These are phyloP conservation scores for Gallinago jamesoni DNA, from an alignment of 2,113 vertebrate species.

Conservation along the genomic window DNA sequence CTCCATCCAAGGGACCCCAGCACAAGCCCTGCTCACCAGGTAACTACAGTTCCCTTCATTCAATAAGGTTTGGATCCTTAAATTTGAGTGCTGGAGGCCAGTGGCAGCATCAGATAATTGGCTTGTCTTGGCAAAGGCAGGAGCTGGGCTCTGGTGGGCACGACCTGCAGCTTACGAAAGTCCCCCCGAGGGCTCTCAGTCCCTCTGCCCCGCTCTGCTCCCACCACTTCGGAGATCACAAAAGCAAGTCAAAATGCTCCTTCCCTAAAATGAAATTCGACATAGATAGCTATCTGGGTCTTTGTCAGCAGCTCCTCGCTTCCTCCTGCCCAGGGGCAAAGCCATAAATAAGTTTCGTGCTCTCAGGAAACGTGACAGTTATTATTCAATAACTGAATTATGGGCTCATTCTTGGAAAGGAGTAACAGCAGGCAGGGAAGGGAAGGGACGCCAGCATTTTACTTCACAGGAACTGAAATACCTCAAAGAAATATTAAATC, in stretches of 20 bases:
- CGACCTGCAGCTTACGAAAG: rapidly evolving
- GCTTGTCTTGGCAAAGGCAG: neutral
- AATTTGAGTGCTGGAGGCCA: neutral
- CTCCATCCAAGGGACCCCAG: neutral
- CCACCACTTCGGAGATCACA: neutral
- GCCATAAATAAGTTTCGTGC: neutral
- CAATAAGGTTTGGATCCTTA: neutral
- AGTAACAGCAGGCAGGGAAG: neutral
- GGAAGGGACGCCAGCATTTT: neutral
- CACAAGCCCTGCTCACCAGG: neutral
- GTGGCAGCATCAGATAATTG: neutral
- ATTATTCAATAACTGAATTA: slow-evolving; percentile 29
- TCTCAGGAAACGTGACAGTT: neutral
- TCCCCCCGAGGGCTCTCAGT: neutral
- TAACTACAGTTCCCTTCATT: neutral
- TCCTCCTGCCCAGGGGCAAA: neutral
- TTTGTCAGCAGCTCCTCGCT: neutral
- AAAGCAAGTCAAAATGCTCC: neutral
- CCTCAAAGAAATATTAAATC: neutral
- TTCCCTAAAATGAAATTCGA: neutral
- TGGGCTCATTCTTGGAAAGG: neutral
- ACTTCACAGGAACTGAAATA: neutral
- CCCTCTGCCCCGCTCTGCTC: neutral
- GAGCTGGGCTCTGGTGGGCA: rapidly evolving
- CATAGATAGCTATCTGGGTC: neutral